Evolutionary conservation across 2,113 vertebrate genomes (phyloP), one percentile per base, ranked within the genome.

Genomic region (Stictonetta naevosa): DNA sequence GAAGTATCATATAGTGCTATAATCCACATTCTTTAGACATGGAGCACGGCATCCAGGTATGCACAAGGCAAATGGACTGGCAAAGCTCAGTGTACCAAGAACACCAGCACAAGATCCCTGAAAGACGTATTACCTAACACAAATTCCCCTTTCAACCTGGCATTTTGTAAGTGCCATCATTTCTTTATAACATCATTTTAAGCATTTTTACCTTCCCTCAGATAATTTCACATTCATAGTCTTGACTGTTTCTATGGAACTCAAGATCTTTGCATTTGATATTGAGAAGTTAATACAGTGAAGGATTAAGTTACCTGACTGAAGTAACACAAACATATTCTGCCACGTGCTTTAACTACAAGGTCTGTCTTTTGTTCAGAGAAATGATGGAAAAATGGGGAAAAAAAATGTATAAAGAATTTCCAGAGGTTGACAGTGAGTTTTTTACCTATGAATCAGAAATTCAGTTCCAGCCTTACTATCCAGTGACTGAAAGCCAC

Each of bases 401-500:
- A 74, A 92, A 93, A 73, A 83, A 91, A 82, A 50, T 20, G 16
- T 26, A 5, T 14, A 38, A 71, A 94, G 78, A 94, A 92, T 81
- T 97, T 90, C 90, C 55, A 18, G 16, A 93, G 50, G 15, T 21
- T 92, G 72, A 88, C 82, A 78, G 12, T 23, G 63, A 80, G 17
- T 58, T 66, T 64, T 87, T 42, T 56, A 94, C 38, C 29, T 82
- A 60, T 79, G 87, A 91, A 93, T 93, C 86, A 95, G 86, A 92
- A 90, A 88, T 46, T 48, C n/a, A 40, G 55, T 93, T 67, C 86
- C 80, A 92, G 31, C 40, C 40, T 91, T 81, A 77, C 88, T 77
- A 31, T 83, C 34, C 50, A 67, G 26, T 33, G 40, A 6, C 55
- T 21, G 36, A 86, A 82, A 78, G 40, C 33, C 53, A 83, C 60